phyloP scores from a whole-genome alignment of 2,888 invertebrate genomes.

The Synanthedon andrenaeformis region DNA sequence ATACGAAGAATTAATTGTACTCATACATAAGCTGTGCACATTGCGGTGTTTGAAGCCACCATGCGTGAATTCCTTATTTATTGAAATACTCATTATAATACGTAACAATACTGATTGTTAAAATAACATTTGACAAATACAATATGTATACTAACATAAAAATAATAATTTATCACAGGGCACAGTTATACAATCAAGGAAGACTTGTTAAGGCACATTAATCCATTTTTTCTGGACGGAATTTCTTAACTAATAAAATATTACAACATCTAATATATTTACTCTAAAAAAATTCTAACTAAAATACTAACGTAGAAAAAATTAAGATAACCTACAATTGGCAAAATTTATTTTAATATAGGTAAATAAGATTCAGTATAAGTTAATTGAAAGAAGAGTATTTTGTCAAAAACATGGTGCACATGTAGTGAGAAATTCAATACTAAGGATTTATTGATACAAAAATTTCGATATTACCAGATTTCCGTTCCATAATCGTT shows the following conservation, averaged over 20 bases:
- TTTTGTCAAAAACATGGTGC: no score
- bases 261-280: background rate
- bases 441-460: no score
- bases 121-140: conserved; percentile 1
- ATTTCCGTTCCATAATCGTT: conserved; percentile 79
- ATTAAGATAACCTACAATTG: no score
- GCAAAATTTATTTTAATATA: no score
- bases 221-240: conserved; percentile 4
- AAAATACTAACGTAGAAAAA: background rate
- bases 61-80: conserved; percentile 26
- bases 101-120: conserved; percentile 3
- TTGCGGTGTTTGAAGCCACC: conserved; percentile 51
- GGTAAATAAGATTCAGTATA: no score
- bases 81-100: conserved; percentile 2
- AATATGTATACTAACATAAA: background rate
- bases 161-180: conserved; percentile 38
- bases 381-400: no score
- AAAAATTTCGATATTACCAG: conserved; percentile 65
- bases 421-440: no score
- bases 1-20: conserved; percentile 38
- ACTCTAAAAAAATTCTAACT: background rate
- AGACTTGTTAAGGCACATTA: conserved; percentile 20
- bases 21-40: conserved; percentile 57
- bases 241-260: background rate
- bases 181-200: conserved; percentile 29